phyloP scores from a whole-genome alignment of 2,113 vertebrate species.

The Zeus faber region DNA sequence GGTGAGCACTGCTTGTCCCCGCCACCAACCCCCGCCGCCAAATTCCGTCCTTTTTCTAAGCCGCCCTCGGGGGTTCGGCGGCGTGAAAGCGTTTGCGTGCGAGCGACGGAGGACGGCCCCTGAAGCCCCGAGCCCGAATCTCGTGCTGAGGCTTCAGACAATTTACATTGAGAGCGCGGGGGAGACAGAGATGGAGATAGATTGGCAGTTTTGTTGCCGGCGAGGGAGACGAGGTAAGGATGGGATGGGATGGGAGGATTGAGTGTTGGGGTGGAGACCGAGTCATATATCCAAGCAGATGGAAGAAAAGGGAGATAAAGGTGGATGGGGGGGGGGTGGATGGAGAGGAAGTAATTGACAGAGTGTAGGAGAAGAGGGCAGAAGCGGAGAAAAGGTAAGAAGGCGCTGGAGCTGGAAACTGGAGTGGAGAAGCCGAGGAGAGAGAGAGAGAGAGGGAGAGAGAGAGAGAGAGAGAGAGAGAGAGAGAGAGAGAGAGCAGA shows the following conservation, averaged over 20 bases:
- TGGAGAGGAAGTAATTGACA: conserved; percentile 52
- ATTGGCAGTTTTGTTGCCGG: conserved; percentile 51
- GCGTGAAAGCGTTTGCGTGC: conserved; percentile 36
- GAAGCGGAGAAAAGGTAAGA: conserved; percentile 15
- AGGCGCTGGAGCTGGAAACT: not conserved
- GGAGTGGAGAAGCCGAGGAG: conserved; percentile 35
- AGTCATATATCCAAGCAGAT: not conserved
- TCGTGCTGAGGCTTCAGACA: no score
- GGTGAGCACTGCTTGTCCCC: conserved; percentile 62
- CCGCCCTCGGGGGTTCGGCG: conserved; percentile 44
- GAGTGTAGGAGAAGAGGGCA: conserved; percentile 41
- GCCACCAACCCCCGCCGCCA: conserved; percentile 22
- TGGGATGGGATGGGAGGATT: conserved; percentile 24
- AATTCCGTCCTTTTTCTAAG: conserved; percentile 44
- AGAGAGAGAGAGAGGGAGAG: conserved; percentile 41
- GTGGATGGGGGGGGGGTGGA: conserved; percentile 46
- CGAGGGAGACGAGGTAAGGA: conserved; percentile 38
- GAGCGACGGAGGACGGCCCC: conserved; percentile 56
- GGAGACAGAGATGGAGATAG: conserved; percentile 44
- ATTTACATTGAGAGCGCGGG: conserved; percentile 37
- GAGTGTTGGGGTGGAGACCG: conserved; percentile 20
- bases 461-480: conserved; percentile 32
- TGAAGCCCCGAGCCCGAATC: conserved; percentile 52
- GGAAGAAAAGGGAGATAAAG: conserved; percentile 36
- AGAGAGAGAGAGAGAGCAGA: conserved; percentile 26